Evolutionary conservation across 2,113 vertebrate genomes (phyloP).

Genomic region (Saccopteryx bilineata): DNA sequence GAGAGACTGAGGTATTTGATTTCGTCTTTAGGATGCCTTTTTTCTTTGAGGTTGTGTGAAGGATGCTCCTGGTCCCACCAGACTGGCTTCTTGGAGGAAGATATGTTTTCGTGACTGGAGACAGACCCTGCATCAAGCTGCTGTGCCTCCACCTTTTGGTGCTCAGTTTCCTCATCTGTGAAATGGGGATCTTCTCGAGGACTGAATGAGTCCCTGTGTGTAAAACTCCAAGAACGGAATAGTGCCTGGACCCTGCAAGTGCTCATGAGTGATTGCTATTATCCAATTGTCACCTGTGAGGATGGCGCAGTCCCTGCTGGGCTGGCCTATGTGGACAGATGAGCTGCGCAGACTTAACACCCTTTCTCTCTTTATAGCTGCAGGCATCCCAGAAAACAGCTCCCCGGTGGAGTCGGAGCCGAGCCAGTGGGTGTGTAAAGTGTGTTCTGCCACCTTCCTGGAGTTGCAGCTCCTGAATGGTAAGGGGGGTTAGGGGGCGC

Average conservation of each 20-base stretch:
- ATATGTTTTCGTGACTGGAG: not conserved
- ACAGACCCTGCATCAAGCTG: accelerated
- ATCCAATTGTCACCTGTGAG: accelerated
- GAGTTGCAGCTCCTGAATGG: constrained; percentile 91
- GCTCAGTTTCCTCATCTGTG: not conserved
- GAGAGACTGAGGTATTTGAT: accelerated
- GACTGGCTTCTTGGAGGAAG: not conserved
- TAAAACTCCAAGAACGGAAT: accelerated
- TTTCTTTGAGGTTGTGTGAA: not conserved
- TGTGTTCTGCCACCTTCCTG: constrained; percentile 87
- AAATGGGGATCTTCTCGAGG: not conserved
- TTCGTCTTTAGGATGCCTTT: not conserved
- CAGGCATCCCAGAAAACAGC: constrained; percentile 80
- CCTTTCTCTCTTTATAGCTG: constrained; percentile 72
- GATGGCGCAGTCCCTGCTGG: accelerated
- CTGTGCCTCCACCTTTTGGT: accelerated
- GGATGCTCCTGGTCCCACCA: accelerated
- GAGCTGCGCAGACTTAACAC: not conserved
- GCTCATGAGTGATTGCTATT: accelerated
- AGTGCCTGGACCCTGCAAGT: not conserved
- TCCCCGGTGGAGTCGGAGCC: constrained; percentile 83
- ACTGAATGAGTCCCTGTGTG: accelerated
- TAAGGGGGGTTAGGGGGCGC: constrained; percentile 57
- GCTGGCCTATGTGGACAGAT: not conserved
- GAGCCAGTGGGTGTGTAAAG: constrained; percentile 89